phyloP scores from a whole-genome alignment of 2,113 vertebrate species.

The Pelvicachromis taeniatus region DNA sequence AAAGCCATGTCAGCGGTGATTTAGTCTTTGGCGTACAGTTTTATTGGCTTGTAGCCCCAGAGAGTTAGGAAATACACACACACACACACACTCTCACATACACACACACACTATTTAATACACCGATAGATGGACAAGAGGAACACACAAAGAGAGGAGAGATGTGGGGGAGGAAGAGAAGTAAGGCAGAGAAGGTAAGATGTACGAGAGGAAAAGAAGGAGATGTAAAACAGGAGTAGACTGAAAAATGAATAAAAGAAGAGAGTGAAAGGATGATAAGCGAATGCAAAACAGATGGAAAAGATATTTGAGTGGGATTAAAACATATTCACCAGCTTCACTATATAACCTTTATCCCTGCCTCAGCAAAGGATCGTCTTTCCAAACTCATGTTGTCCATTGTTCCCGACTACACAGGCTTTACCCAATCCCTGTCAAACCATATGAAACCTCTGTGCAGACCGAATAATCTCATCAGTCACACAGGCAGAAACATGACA shows the following conservation, averaged over 20 bases:
- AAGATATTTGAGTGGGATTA: slow-evolving; percentile 40
- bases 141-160: slow-evolving; percentile 26
- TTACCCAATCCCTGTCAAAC: slow-evolving; percentile 16
- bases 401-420: slow-evolving; percentile 30
- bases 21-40: slow-evolving; percentile 52
- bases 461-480: slow-evolving; percentile 61
- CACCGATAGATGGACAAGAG: slow-evolving; percentile 25
- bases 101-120: slow-evolving; percentile 12
- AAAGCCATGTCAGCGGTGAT: slow-evolving; percentile 64
- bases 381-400: slow-evolving; percentile 34
- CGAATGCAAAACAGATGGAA: slow-evolving; percentile 11
- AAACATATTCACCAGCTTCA: slow-evolving; percentile 28
- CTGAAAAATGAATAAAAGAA: not conserved
- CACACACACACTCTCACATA: not conserved
- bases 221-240: slow-evolving; percentile 13
- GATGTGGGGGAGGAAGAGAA: slow-evolving; percentile 27
- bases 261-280: slow-evolving; percentile 15
- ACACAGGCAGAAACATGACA: slow-evolving; percentile 63
- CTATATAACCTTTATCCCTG: slow-evolving; percentile 18
- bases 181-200: slow-evolving; percentile 8
- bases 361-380: slow-evolving; percentile 18
- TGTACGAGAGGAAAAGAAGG: not conserved
- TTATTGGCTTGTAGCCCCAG: slow-evolving; percentile 55
- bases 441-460: slow-evolving; percentile 26
- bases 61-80: slow-evolving; percentile 53